phyloP scores from a whole-genome alignment of 2,888 invertebrate genomes.

The Dicycla oo region DNA sequence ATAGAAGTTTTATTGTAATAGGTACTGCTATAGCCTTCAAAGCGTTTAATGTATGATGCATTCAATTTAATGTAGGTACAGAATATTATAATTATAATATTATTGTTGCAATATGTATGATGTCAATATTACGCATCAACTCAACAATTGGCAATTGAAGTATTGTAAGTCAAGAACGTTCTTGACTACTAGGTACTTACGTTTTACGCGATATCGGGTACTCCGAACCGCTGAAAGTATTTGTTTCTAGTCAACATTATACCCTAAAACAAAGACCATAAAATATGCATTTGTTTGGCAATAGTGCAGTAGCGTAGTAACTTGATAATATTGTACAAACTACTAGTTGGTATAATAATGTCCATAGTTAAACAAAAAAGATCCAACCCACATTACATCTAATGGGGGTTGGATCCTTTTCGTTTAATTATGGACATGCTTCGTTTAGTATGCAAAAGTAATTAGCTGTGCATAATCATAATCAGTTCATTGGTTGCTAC shows the following conservation, averaged over 20 bases:
- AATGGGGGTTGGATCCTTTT: no score
- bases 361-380: no score
- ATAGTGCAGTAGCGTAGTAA: background rate
- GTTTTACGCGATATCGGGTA: slow-evolving; percentile 31
- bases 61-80: background rate
- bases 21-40: no score
- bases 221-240: slow-evolving; percentile 6
- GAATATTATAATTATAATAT: slow-evolving; percentile 3
- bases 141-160: slow-evolving; percentile 34
- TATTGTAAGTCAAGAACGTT: slow-evolving; percentile 43
- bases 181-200: no score
- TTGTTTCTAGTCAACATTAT: background rate
- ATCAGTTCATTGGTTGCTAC: slow-evolving; percentile 11
- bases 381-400: no score
- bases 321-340: slow-evolving; percentile 29
- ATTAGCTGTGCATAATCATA: slow-evolving; percentile 27
- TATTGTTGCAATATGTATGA: background rate
- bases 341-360: no score
- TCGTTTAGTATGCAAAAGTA: slow-evolving; percentile 17
- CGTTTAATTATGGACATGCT: no score
- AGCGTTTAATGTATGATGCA: no score
- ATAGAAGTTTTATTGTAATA: no score
- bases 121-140: slow-evolving; percentile 3
- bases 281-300: slow-evolving; percentile 5
- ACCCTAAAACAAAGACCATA: background rate